Conservation (phyloP, 2,113 vertebrate genomes). For the Lasiurus cinereus region DNA sequence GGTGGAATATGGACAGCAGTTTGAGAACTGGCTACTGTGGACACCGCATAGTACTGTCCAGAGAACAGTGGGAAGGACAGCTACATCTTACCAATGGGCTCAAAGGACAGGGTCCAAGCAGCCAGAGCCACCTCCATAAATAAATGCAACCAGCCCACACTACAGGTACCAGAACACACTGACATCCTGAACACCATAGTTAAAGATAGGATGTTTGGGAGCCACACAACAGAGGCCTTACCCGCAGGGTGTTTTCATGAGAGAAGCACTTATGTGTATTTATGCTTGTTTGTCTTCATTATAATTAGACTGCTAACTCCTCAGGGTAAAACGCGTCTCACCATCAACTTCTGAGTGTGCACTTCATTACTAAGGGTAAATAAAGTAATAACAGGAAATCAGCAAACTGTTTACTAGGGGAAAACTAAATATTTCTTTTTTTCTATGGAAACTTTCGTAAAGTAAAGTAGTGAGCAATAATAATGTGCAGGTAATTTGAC, state of each 20-base stretch:
- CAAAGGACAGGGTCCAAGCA: not conserved
- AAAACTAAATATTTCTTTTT: conserved; percentile 48
- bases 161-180: not conserved
- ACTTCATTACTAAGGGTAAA: conserved; percentile 48
- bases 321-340: conserved; percentile 50
- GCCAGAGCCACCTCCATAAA: not conserved
- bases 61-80: not conserved
- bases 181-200: too few species aligned
- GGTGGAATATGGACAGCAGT: not conserved
- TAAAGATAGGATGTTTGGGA: not conserved
- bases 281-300: conserved; percentile 52
- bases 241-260: conserved; percentile 33
- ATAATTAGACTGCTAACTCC: conserved; percentile 57
- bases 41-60: not conserved
- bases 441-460: conserved; percentile 3
- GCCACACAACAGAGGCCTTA: not conserved
- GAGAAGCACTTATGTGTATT: conserved; percentile 9
- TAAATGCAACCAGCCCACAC: not conserved
- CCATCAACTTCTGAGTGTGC: conserved; percentile 29
- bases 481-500: not conserved
- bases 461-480: not conserved
- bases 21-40: not conserved
- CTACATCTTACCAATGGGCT: not conserved
- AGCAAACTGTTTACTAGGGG: conserved; percentile 37
- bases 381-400: conserved; percentile 61